Evolutionary conservation across 2,797 vertebrate species (phyloP).

Genomic region (Coregonus ussuriensis): DNA sequence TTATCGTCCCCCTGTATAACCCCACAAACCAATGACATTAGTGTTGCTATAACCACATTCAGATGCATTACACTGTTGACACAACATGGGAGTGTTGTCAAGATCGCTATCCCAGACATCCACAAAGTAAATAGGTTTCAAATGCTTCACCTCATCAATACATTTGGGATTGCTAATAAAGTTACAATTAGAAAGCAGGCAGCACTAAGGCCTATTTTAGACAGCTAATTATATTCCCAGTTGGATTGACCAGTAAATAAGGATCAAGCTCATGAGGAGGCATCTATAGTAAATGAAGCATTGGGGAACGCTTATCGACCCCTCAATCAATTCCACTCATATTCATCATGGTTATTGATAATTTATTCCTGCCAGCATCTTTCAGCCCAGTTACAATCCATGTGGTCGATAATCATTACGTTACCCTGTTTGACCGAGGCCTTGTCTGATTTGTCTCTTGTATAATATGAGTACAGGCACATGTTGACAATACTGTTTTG

Average conservation of each 20-base stretch:
- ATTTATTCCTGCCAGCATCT: background rate
- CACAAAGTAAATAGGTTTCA: background rate
- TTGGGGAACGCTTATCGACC: background rate
- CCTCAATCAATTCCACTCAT: background rate
- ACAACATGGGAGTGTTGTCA: background rate
- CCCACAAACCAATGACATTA: background rate
- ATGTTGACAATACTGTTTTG: background rate
- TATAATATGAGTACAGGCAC: background rate
- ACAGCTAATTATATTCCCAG: background rate
- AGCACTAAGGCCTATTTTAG: background rate
- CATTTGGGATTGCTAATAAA: background rate
- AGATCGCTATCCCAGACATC: background rate
- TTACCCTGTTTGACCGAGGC: background rate
- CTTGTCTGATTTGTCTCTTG: background rate
- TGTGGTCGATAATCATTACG: background rate
- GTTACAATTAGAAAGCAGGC: background rate
- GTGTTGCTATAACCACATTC: background rate
- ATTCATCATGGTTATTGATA: slow-evolving; percentile 7
- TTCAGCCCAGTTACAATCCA: background rate
- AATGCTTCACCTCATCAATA: background rate
- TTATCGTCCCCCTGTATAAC: background rate
- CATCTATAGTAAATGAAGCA: background rate
- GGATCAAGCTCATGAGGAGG: slow-evolving; percentile 11
- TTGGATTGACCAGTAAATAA: background rate
- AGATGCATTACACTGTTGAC: background rate